phyloP scores from a whole-genome alignment of 2,113 vertebrate genomes.

The Myocastor coypus region DNA sequence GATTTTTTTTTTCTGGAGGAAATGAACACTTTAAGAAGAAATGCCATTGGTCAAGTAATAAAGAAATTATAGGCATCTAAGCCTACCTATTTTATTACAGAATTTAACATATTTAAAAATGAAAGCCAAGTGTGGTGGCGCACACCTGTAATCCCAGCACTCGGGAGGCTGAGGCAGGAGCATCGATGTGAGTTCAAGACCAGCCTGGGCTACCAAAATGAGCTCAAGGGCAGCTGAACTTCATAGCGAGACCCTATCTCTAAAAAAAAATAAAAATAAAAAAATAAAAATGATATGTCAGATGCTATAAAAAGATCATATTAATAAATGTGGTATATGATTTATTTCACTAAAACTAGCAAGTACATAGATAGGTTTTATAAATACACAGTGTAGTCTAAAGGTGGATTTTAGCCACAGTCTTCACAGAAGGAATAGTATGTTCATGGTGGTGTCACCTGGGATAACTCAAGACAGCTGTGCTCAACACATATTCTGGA shows the following conservation, averaged over 20 bases:
- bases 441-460: neutral
- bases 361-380: neutral
- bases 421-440: neutral
- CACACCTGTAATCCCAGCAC: too few species aligned
- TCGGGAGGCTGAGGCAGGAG: too few species aligned
- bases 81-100: neutral
- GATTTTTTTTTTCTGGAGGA: neutral
- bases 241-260: too few species aligned
- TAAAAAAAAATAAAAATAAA: too few species aligned
- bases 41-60: neutral
- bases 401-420: neutral
- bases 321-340: neutral
- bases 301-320: neutral
- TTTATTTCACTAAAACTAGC: neutral
- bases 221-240: too few species aligned
- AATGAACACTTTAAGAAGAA: constrained; percentile 30
- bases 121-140: too few species aligned
- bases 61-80: neutral
- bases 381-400: neutral
- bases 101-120: neutral
- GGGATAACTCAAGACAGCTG: neutral
- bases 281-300: neutral
- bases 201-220: too few species aligned
- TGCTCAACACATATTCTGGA: neutral
- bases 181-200: too few species aligned